phyloP scores from a whole-genome alignment of 2,113 vertebrate species.

The Coryphaenoides rupestris region DNA sequence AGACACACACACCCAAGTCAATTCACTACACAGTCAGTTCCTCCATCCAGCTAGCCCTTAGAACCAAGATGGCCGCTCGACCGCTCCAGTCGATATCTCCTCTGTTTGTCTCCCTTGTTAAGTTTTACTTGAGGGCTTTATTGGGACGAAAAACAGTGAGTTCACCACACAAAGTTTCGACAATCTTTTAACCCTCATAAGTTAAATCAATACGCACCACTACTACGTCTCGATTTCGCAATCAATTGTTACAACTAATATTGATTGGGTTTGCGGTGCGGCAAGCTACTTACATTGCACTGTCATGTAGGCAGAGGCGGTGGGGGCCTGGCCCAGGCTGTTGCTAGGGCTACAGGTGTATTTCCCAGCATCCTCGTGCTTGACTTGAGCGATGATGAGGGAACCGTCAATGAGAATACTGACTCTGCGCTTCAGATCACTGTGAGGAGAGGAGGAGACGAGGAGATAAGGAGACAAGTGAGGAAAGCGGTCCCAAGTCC shows the following conservation, averaged over 20 bases:
- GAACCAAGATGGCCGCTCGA: no score
- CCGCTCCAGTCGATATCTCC: no score
- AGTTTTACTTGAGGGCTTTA: no score
- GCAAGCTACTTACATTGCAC: constrained; percentile 89
- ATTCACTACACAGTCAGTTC: no score
- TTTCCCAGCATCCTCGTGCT: constrained; percentile 92
- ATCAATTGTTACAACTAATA: not conserved
- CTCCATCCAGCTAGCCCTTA: no score
- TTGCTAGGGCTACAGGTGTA: constrained; percentile 97
- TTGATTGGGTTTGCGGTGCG: not conserved
- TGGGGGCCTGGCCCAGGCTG: constrained; percentile 91
- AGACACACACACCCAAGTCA: constrained; percentile 16
- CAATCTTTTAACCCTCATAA: no score
- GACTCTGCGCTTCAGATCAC: constrained; percentile 93
- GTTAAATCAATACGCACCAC: no score
- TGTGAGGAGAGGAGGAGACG: constrained; percentile 40
- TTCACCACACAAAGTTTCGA: no score
- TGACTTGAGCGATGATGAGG: constrained; percentile 93
- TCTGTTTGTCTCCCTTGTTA: no score
- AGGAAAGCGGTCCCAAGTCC: not conserved
- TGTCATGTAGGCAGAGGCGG: constrained; percentile 89
- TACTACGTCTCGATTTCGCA: not conserved
- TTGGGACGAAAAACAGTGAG: no score
- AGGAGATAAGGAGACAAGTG: not conserved
- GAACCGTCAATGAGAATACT: constrained; percentile 95